Percentiles rank a stretch among this genome's conserved stretches.
Conservation (phyloP, 1,140 invertebrate species). For the Ips nitidus region DNA sequence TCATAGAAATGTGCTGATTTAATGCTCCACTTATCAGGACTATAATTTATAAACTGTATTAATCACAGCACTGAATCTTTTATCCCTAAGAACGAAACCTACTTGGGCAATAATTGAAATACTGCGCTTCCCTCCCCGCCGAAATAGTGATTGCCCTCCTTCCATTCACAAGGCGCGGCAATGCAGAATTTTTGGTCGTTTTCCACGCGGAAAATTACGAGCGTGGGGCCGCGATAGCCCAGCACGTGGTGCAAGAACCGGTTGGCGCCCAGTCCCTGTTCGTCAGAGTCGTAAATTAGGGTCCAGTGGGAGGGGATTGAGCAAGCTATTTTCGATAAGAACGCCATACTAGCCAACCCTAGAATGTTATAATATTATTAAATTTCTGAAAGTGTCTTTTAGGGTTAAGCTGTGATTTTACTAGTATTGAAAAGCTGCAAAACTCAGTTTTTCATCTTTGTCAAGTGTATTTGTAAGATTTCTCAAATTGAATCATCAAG, state of each 20-base stretch:
- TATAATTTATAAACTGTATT: not conserved
- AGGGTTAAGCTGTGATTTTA: too few species aligned
- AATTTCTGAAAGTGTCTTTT: not conserved
- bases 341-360: constrained; percentile 57
- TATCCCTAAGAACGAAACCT: constrained; percentile 45
- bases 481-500: too few species aligned
- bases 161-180: constrained; percentile 79
- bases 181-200: constrained; percentile 74
- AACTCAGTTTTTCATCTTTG: too few species aligned
- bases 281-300: constrained; percentile 77
- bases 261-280: constrained; percentile 84
- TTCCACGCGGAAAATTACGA: constrained; percentile 71
- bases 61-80: not conserved
- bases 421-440: too few species aligned
- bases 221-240: constrained; percentile 80
- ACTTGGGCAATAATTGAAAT: constrained; percentile 79
- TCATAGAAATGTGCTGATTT: not conserved
- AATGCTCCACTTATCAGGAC: constrained; percentile 19
- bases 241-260: constrained; percentile 85
- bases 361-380: constrained; percentile 13
- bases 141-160: constrained; percentile 81
- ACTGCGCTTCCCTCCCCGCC: constrained; percentile 76
- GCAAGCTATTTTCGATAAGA: constrained; percentile 65
- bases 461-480: not conserved
- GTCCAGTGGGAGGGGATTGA: constrained; percentile 79